phyloP scores from a whole-genome alignment of 2,797 vertebrate genomes.

The Morelia viridis region DNA sequence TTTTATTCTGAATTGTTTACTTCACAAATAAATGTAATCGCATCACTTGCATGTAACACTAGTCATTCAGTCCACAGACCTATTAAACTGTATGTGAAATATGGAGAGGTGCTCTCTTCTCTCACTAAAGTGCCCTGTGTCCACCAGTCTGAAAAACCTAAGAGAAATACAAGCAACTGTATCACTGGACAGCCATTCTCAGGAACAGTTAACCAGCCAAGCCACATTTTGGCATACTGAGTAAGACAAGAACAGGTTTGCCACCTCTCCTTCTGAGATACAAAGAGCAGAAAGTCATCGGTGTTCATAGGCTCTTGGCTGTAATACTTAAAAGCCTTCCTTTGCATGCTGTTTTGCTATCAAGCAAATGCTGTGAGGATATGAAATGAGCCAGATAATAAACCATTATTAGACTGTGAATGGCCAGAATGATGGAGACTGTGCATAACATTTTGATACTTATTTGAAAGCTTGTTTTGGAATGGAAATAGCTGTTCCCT shows the following conservation, averaged over 20 bases:
- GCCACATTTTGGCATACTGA: background rate
- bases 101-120: background rate
- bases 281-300: slow-evolving; percentile 42
- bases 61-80: background rate
- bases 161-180: background rate
- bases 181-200: background rate
- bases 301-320: slow-evolving; percentile 27
- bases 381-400: slow-evolving; percentile 24
- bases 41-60: background rate
- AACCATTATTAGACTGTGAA: slow-evolving; percentile 20
- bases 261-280: background rate
- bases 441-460: slow-evolving; percentile 22
- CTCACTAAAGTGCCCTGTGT: background rate
- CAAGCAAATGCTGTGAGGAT: slow-evolving; percentile 33
- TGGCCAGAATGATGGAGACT: slow-evolving; percentile 22
- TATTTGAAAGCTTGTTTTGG: slow-evolving; percentile 28
- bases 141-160: background rate
- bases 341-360: slow-evolving; percentile 26
- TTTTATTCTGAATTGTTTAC: background rate
- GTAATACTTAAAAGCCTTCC: slow-evolving; percentile 40
- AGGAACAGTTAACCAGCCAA: background rate
- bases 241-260: background rate
- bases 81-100: background rate
- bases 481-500: slow-evolving; percentile 43
- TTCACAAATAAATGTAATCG: background rate